phyloP scores from a whole-genome alignment of 1,140 invertebrate genomes.

The Melanaphis sacchari region DNA sequence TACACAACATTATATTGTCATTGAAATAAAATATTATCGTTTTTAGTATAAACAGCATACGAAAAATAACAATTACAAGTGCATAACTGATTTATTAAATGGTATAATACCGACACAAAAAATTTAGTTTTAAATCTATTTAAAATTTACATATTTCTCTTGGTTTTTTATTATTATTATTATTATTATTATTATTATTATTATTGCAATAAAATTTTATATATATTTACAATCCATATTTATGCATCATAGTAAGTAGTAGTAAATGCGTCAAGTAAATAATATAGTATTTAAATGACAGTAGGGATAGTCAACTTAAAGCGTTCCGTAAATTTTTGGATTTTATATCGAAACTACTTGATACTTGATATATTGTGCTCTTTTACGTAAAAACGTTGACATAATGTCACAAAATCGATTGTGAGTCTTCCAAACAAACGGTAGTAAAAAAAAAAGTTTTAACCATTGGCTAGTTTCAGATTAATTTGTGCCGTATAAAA shows the following conservation, averaged over 20 bases:
- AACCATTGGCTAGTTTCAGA: constrained; percentile 4
- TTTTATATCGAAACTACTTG: neutral
- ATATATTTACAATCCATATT: no score
- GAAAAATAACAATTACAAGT: neutral
- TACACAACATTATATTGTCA: neutral
- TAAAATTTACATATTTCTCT: neutral
- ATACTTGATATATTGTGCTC: no score
- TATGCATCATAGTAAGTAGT: no score
- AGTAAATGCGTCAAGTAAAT: no score
- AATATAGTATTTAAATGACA: no score
- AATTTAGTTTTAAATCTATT: neutral
- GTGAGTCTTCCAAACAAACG: neutral
- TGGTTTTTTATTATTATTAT: no score
- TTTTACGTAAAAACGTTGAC: neutral
- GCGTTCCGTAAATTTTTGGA: no score
- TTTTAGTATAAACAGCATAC: neutral
- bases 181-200: no score
- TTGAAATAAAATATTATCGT: neutral
- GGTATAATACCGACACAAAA: neutral
- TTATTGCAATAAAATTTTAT: no score
- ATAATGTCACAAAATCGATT: neutral
- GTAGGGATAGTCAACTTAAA: no score
- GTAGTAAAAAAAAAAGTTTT: constrained; percentile 4
- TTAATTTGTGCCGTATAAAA: neutral
- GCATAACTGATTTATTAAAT: neutral